Evolutionary conservation across 2,113 vertebrate species (phyloP), one percentile per base, ranked within the genome.

Genomic region (Leptocoma aspasia): DNA sequence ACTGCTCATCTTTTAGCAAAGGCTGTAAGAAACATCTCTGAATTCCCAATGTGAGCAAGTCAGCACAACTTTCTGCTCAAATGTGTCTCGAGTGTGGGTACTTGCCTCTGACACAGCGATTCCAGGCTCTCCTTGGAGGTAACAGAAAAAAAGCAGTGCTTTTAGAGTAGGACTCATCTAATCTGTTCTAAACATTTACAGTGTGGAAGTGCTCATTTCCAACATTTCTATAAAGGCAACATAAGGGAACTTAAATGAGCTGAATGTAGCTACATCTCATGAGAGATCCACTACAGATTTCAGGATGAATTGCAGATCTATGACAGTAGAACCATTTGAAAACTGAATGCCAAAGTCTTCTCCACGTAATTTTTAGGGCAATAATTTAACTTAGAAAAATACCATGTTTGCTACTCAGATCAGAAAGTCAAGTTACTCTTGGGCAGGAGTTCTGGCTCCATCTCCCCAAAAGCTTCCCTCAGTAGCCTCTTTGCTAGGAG

Each of bases 61-160:
- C 73, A 70, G 44, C 6, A 8, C 14, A 41, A 49, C 28, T 39
- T 91, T 64, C 71, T 70, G 42, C 39, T 82, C 7, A 21, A 50
- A 91, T 1, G 2, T 16, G 9, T 42, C 30, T 79, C 0, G 0
- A 72, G 35, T 9, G 19, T 27, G 21, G 23, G 16, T 26, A 86
- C 27, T 47, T 68, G 44, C 39, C 33, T 69, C 44, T 86, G 63
- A 35, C 37, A 19, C 0, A 1, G 54, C 10, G 26, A 30, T 41
- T 61, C 31, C 27, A 64, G 39, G 15, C 35, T 64, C 41, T 65
- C 31, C 50, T 78, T 27, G 42, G 11, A 39, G 24, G 22, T 44
- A 60, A 42, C 10, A 71, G 41, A 49, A 59, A 71, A 31, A 7
- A 6, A 66, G 0, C 37, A 5, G 19, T 44, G 30, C 16, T 72